Conservation (phyloP, 2,888 invertebrate species). For the Lycophotia porphyrea region DNA sequence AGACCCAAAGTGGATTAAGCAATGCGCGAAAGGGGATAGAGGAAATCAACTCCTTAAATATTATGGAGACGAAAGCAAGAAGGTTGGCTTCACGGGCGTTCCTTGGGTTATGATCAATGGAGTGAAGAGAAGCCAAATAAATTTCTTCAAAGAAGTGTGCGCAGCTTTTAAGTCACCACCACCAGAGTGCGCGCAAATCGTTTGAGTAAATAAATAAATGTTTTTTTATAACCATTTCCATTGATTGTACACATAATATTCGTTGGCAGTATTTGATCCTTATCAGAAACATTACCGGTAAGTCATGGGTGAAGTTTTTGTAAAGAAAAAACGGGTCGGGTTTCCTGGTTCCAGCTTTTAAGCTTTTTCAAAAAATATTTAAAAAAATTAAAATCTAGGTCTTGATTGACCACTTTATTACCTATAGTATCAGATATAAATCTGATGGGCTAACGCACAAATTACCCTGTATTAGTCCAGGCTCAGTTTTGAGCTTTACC, state of each 20-base stretch:
- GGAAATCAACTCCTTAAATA: slow-evolving; percentile 71
- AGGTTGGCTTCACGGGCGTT: slow-evolving; percentile 63
- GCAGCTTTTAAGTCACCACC: slow-evolving; percentile 72
- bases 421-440: not conserved
- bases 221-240: not conserved
- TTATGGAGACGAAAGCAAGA: slow-evolving; percentile 73
- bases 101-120: slow-evolving; percentile 77
- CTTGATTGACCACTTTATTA: too few species aligned
- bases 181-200: slow-evolving; percentile 60
- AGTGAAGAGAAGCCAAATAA: slow-evolving; percentile 58
- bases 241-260: not conserved
- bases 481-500: not conserved
- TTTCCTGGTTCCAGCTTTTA: too few species aligned
- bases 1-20: slow-evolving; percentile 69
- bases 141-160: slow-evolving; percentile 73
- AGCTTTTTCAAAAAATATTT: too few species aligned
- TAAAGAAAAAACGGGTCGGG: too few species aligned
- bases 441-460: not conserved
- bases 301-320: not conserved
- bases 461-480: not conserved
- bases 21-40: slow-evolving; percentile 73
- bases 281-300: too few species aligned
- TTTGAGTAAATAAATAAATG: slow-evolving; percentile 14
- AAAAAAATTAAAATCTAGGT: not conserved
- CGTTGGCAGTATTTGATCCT: not conserved